Evolutionary conservation across 2,113 vertebrate genomes (phyloP).

Genomic region (Pachyramphus minor): DNA sequence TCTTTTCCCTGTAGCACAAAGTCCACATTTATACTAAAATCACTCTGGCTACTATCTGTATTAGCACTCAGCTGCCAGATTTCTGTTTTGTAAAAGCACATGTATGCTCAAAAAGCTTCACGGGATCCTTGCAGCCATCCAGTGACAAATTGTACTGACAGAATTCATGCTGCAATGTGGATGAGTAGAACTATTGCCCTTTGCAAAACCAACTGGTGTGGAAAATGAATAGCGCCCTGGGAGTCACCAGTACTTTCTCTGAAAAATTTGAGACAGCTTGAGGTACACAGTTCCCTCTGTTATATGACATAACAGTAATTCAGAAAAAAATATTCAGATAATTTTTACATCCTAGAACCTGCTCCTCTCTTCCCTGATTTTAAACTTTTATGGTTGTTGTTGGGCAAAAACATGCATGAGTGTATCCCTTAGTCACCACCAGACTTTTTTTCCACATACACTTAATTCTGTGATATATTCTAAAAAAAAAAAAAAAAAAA

Average conservation of each 20-base stretch:
- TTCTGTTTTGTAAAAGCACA: not conserved
- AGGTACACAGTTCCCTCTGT: not conserved
- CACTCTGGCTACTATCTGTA: not conserved
- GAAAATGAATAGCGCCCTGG: not conserved
- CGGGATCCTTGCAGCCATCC: not conserved
- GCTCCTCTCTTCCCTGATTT: not conserved
- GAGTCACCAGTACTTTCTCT: not conserved
- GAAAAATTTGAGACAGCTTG: not conserved
- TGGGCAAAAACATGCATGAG: not conserved
- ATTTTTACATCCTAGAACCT: not conserved
- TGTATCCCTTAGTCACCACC: not conserved
- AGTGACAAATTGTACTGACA: not conserved
- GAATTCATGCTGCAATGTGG: not conserved
- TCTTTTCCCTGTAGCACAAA: not conserved
- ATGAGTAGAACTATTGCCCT: not conserved
- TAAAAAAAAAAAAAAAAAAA: not conserved
- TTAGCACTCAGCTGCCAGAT: not conserved
- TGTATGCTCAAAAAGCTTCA: not conserved
- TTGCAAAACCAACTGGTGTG: not conserved
- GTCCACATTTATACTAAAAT: not conserved
- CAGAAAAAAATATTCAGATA: not conserved
- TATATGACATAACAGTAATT: not conserved
- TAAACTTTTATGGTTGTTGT: not conserved
- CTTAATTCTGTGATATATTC: not conserved
- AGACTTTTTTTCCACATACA: not conserved